These are phyloP conservation scores for Lycocerus yunnanus DNA, from an alignment of 2,888 invertebrate species.

Conservation along the genomic window DNA sequence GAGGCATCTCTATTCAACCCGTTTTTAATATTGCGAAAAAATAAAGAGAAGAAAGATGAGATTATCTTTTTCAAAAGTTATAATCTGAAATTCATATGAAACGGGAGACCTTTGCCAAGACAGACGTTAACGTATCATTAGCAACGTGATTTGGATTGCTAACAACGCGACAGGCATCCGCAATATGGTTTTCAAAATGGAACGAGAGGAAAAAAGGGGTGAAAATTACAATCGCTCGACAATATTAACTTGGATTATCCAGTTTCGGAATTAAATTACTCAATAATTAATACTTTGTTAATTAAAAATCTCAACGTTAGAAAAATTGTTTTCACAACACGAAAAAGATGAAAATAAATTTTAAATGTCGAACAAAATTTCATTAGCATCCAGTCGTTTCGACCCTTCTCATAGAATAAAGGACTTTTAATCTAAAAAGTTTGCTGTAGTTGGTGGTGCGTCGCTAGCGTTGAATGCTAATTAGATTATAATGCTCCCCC, in stretches of 20 bases:
- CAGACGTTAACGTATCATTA: conserved; percentile 47
- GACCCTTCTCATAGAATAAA: conserved; percentile 28
- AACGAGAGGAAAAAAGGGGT: not conserved
- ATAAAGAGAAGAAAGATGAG: not conserved
- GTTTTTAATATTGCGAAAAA: conserved; percentile 2
- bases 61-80: not conserved
- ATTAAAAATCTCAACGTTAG: not conserved
- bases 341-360: conserved; percentile 22
- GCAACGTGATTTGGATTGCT: conserved; percentile 22
- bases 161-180: not conserved
- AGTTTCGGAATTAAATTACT: not conserved
- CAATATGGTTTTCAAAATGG: not conserved
- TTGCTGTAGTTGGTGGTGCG: conserved; percentile 30
- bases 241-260: not conserved
- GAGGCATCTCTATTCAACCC: conserved; percentile 9
- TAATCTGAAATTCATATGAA: conserved; percentile 4
- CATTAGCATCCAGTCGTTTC: conserved; percentile 28
- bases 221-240: not conserved
- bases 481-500: conserved; percentile 35
- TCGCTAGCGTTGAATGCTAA: conserved; percentile 33
- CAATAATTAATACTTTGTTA: not conserved
- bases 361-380: conserved; percentile 24
- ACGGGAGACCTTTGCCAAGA: conserved; percentile 34
- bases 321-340: not conserved
- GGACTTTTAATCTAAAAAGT: conserved; percentile 33